A percentile compares a stretch with the other conserved stretches of the same genome.
Conservation (phyloP, 2,113 vertebrate species). For the Donacobius atricapilla region DNA sequence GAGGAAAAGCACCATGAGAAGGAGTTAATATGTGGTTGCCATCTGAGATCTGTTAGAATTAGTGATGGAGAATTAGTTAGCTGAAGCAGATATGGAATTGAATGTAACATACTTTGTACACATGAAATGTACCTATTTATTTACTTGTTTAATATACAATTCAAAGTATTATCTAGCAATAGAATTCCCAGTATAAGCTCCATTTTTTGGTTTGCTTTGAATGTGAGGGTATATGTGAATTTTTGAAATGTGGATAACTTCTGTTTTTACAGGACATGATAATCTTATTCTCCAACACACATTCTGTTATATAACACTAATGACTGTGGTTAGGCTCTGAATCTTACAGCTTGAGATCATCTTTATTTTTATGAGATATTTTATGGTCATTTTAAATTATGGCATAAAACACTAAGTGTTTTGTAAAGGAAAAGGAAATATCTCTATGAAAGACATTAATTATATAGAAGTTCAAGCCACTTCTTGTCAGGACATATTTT, state of each 20-base stretch:
- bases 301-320: not conserved
- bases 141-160: not conserved
- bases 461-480: not conserved
- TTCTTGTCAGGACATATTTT: not conserved
- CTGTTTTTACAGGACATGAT: not conserved
- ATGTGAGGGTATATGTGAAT: not conserved
- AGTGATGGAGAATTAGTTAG: not conserved
- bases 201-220: not conserved
- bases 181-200: not conserved
- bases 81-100: not conserved
- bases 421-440: not conserved
- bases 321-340: not conserved
- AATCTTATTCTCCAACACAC: not conserved
- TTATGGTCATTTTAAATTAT: not conserved
- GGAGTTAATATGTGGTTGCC: not conserved
- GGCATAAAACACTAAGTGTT: not conserved
- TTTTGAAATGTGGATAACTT: not conserved
- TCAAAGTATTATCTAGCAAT: not conserved
- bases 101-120: not conserved
- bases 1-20: not conserved
- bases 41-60: not conserved
- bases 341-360: not conserved
- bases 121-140: not conserved
- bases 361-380: slow-evolving; percentile 5
- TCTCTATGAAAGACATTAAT: not conserved